These are phyloP conservation scores for Protophormia terraenovae DNA, from an alignment of 2,888 invertebrate genomes.

Conservation along the genomic window DNA sequence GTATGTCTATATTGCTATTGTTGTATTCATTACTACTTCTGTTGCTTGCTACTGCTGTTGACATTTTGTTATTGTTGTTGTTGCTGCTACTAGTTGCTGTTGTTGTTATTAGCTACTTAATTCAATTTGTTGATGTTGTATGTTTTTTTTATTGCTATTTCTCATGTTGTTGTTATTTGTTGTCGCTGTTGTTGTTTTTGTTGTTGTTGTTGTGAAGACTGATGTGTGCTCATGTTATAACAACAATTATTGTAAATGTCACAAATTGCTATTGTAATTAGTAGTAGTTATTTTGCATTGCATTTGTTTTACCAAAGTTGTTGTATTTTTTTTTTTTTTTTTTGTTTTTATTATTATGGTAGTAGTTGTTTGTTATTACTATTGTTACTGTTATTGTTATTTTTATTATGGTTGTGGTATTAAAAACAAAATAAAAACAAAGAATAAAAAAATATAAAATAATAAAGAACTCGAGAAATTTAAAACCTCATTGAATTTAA, in stretches of 20 bases:
- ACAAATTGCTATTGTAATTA: slow-evolving; percentile 73
- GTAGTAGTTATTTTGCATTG: slow-evolving; percentile 64
- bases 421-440: slow-evolving; percentile 14
- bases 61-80: background rate
- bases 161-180: slow-evolving; percentile 42
- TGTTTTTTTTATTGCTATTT: slow-evolving; percentile 30
- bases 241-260: slow-evolving; percentile 74
- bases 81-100: slow-evolving; percentile 34
- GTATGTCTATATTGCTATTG: slow-evolving; percentile 58
- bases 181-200: slow-evolving; percentile 51
- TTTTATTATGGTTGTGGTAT: slow-evolving; percentile 61
- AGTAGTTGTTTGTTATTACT: background rate
- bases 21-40: slow-evolving; percentile 70
- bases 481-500: slow-evolving; percentile 64
- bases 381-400: slow-evolving; percentile 52
- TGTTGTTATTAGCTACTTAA: slow-evolving; percentile 68
- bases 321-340: slow-evolving; percentile 23
- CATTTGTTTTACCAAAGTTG: slow-evolving; percentile 55
- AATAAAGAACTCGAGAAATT: slow-evolving; percentile 39
- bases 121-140: slow-evolving; percentile 68
- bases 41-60: slow-evolving; percentile 38
- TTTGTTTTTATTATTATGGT: slow-evolving; percentile 20
- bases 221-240: slow-evolving; percentile 72
- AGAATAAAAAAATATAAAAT: background rate
- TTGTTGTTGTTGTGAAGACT: slow-evolving; percentile 65